phyloP scores from a whole-genome alignment of 2,888 invertebrate genomes.

The Agriopis leucophaearia region DNA sequence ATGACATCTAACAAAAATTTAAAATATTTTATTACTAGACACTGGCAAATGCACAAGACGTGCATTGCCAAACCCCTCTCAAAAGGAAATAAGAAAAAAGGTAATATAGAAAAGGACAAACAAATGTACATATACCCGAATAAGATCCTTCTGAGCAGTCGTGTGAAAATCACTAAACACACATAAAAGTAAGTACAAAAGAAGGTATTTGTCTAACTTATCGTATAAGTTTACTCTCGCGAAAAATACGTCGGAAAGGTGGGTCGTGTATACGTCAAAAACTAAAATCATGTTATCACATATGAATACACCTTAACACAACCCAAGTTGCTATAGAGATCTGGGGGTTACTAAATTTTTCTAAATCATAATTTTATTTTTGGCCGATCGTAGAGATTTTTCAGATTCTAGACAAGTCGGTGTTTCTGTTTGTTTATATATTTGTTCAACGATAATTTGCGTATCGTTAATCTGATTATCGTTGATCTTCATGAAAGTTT shows the following conservation, averaged over 20 bases:
- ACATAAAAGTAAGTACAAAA: background rate
- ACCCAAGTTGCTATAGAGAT: slow-evolving; percentile 29
- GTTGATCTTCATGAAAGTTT: no score
- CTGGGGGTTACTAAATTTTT: slow-evolving; percentile 4
- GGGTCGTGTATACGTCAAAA: slow-evolving; percentile 28
- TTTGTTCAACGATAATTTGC: no score
- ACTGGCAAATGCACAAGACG: no score
- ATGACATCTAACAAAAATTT: no score
- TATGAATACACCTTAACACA: slow-evolving; percentile 33
- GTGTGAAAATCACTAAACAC: background rate
- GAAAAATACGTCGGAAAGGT: slow-evolving; percentile 9
- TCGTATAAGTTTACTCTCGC: slow-evolving; percentile 12
- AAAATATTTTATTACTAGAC: no score
- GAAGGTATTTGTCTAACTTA: background rate
- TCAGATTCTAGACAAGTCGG: no score
- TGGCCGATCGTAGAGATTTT: no score
- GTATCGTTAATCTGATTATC: no score
- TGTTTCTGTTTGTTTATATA: no score
- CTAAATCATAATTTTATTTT: background rate
- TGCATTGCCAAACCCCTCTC: no score
- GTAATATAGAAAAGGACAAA: background rate
- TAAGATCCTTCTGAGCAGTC: background rate
- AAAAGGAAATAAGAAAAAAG: background rate
- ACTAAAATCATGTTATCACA: slow-evolving; percentile 40
- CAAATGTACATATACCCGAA: no score